Conservation (phyloP, 2,888 invertebrate species). For the Trichogramma evanescens region DNA sequence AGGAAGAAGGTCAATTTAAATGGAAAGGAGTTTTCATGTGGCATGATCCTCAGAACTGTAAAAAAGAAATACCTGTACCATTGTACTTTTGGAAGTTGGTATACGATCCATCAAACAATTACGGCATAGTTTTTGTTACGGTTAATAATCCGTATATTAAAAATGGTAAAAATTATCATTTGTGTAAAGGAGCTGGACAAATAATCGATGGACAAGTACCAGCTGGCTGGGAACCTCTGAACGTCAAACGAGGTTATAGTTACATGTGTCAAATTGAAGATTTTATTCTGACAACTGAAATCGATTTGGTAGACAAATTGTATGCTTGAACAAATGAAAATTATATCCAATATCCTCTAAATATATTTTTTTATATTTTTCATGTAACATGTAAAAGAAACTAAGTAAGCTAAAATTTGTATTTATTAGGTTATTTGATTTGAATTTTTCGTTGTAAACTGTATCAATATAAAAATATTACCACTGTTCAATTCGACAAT, state of each 20-base stretch:
- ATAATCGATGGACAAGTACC: neutral
- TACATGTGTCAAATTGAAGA: neutral
- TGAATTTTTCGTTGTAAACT: no score
- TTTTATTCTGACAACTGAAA: neutral
- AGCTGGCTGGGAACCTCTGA: neutral
- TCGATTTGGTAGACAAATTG: neutral
- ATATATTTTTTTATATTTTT: no score
- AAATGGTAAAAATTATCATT: neutral
- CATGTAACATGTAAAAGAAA: no score
- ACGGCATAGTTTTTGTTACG: neutral
- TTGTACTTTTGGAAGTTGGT: neutral
- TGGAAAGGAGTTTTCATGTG: neutral
- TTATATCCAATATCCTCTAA: no score
- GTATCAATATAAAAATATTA: no score
- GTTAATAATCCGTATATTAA: constrained; percentile 1
- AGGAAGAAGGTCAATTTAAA: neutral
- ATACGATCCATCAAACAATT: neutral
- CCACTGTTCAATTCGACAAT: no score
- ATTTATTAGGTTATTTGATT: no score
- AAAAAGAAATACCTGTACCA: neutral
- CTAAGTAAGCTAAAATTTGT: no score
- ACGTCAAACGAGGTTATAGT: neutral
- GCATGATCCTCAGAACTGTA: neutral
- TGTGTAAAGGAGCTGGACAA: neutral
- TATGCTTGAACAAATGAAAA: neutral